These are phyloP conservation scores for Octopus sinensis DNA, from an alignment of 1,140 invertebrate genomes.

Conservation along the genomic window DNA sequence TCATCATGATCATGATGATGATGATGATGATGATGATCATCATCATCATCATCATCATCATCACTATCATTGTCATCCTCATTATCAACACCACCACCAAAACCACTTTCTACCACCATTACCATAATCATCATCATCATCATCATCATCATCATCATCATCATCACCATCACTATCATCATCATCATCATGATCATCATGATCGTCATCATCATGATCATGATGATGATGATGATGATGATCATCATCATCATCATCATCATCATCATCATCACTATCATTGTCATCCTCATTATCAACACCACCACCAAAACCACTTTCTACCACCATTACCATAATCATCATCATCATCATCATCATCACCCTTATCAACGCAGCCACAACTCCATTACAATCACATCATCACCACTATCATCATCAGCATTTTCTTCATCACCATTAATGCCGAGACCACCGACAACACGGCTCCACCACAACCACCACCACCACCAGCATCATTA, in stretches of 20 bases:
- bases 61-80: background rate
- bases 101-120: conserved; percentile 17
- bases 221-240: conserved; percentile 9
- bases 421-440: too few relatives aligned
- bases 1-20: conserved; percentile 23
- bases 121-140: background rate
- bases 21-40: conserved; percentile 24
- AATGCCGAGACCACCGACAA: too few relatives aligned
- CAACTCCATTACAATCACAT: too few relatives aligned
- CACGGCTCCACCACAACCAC: too few relatives aligned
- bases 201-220: conserved; percentile 13
- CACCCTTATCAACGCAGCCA: too few relatives aligned
- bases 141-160: conserved; percentile 15
- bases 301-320: too few relatives aligned
- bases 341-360: background rate
- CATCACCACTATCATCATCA: too few relatives aligned
- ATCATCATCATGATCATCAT: conserved; percentile 15
- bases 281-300: too few relatives aligned
- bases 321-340: too few relatives aligned
- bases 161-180: conserved; percentile 9
- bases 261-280: conserved; percentile 11
- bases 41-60: conserved; percentile 1
- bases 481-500: conserved; percentile 16
- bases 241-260: conserved; percentile 12
- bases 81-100: conserved; percentile 20